These are phyloP conservation scores for Squalus acanthias DNA, from an alignment of 2,797 vertebrate genomes.

Conservation along the genomic window DNA sequence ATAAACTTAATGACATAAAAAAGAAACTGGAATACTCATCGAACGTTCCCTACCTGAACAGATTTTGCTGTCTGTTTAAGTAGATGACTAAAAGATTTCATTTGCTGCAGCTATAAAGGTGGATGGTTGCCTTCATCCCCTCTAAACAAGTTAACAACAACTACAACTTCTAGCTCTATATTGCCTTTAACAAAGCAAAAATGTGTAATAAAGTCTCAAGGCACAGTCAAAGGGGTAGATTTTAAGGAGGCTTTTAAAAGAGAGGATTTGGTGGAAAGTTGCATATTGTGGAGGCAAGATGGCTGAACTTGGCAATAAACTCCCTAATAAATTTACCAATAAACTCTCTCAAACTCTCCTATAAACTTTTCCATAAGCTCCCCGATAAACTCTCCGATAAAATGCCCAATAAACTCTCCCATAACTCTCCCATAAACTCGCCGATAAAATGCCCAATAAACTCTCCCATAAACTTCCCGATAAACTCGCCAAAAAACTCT, in stretches of 20 bases:
- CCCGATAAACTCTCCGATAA: no score
- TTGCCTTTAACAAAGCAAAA: neutral
- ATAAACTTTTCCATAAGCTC: no score
- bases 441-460: no score
- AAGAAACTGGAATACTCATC: neutral
- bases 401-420: no score
- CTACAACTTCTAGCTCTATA: neutral
- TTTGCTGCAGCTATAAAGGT: neutral
- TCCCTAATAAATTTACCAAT: no score
- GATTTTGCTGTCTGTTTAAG: neutral
- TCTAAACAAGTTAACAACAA: neutral
- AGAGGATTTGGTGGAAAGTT: neutral
- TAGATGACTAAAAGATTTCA: neutral
- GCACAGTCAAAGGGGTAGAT: neutral
- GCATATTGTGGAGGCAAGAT: neutral
- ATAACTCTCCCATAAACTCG: no score
- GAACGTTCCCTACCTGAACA: neutral
- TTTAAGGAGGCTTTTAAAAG: neutral
- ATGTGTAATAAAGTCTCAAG: neutral
- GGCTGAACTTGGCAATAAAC: neutral
- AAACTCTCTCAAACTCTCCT: no score
- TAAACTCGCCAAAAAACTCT: no score
- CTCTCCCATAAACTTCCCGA: no score
- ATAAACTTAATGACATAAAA: neutral
- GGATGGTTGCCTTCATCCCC: neutral